These are phyloP conservation scores for Lycaon pictus DNA, from an alignment of 2,113 vertebrate species.

Conservation along the genomic window DNA sequence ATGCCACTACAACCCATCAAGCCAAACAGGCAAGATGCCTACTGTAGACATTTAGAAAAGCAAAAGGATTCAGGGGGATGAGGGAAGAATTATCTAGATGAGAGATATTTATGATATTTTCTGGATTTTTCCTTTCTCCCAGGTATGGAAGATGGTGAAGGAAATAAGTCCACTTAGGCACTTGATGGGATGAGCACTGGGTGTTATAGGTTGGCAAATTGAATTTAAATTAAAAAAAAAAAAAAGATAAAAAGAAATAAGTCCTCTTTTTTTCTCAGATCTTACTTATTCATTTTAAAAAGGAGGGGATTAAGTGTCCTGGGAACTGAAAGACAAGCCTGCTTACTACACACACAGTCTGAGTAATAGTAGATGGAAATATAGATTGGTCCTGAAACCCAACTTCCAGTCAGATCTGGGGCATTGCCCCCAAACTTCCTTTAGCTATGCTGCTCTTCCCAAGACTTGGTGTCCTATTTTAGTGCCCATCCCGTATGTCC, in stretches of 20 bases:
- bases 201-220: no score
- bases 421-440: neutral
- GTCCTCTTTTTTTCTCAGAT: slow-evolving; percentile 5
- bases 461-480: neutral
- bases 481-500: neutral
- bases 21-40: neutral
- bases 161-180: neutral
- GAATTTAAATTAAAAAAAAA: no score
- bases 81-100: neutral
- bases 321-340: neutral
- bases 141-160: neutral
- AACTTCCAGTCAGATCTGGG: neutral
- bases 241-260: neutral
- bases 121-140: neutral
- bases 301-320: neutral
- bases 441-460: neutral
- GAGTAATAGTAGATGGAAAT: neutral
- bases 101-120: neutral
- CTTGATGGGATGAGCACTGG: no score
- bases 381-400: neutral
- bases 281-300: neutral
- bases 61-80: neutral
- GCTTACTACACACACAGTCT: neutral
- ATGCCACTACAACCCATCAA: neutral
- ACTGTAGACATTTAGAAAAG: neutral